Percentiles rank a stretch among this genome's conserved stretches.
Conservation (phyloP, 2,797 vertebrate genomes). For the Muscicapa striata region DNA sequence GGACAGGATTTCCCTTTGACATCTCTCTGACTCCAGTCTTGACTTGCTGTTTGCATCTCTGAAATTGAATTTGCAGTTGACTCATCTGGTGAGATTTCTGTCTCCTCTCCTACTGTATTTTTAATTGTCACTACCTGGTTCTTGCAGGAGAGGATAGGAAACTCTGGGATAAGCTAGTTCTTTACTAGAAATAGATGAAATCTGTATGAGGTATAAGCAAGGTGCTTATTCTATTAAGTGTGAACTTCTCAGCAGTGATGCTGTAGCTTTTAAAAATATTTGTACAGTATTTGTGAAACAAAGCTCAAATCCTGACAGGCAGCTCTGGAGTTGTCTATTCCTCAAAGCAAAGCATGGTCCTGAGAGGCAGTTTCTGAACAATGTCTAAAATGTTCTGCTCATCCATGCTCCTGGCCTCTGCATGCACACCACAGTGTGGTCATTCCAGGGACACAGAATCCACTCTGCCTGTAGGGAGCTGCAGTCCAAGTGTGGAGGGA, state of each 20-base stretch:
- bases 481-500: not conserved
- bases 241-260: not conserved
- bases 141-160: not conserved
- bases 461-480: not conserved
- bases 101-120: not conserved
- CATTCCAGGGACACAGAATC: not conserved
- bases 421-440: fast-evolving
- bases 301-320: not conserved
- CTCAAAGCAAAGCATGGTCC: not conserved
- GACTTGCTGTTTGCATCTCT: not conserved
- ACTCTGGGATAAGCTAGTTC: not conserved
- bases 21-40: not conserved
- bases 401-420: not conserved
- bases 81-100: not conserved
- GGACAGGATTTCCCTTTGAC: not conserved
- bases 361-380: not conserved
- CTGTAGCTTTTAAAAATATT: not conserved
- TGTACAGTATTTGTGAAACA: not conserved
- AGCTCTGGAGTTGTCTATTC: not conserved
- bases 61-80: not conserved
- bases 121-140: not conserved
- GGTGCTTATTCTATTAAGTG: not conserved
- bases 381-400: fast-evolving
- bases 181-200: not conserved
- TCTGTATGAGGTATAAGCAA: not conserved